Conservation (phyloP, 1,140 invertebrate species). For the Brachionus manjavacas region DNA sequence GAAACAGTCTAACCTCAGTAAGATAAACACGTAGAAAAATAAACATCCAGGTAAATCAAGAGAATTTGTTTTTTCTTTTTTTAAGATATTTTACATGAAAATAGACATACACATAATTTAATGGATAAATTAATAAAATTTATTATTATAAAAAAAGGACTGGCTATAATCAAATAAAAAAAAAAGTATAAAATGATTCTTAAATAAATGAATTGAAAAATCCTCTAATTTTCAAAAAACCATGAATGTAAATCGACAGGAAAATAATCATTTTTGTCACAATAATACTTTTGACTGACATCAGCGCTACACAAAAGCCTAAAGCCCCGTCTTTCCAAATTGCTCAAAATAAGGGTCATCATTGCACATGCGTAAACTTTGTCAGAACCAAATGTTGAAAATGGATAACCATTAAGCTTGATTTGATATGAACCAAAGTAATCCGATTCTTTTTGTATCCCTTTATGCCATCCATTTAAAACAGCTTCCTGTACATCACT, state of each 20-base stretch:
- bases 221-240: background rate
- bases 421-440: background rate
- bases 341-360: background rate
- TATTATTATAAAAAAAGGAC: no score
- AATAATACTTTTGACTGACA: background rate
- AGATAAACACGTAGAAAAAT: no score
- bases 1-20: no score
- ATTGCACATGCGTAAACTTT: background rate
- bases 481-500: background rate
- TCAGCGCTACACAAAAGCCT: conserved; percentile 3
- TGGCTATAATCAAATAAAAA: no score
- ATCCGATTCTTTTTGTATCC: background rate
- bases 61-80: no score
- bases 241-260: background rate
- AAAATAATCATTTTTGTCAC: background rate
- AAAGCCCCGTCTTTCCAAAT: background rate
- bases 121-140: no score
- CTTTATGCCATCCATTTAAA: background rate
- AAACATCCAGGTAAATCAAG: no score
- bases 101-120: no score
- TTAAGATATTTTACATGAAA: no score
- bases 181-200: no score
- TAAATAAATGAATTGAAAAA: no score
- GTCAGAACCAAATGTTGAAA: background rate
- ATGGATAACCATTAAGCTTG: background rate